A percentile compares a stretch with the other conserved stretches of the same genome.
phyloP scores from a whole-genome alignment of 2,797 vertebrate species.

The Artibeus lituratus region DNA sequence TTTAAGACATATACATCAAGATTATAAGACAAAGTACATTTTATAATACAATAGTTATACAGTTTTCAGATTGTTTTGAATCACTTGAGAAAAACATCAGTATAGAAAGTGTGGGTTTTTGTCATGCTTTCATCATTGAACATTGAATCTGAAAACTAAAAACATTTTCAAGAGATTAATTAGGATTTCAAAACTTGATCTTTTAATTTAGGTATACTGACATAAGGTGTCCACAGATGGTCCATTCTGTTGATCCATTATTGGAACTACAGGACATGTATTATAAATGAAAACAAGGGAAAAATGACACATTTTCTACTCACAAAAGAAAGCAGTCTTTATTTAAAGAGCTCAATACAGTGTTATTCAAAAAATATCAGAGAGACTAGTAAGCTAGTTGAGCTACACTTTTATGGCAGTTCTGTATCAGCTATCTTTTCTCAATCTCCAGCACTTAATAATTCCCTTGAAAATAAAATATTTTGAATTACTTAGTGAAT shows the following conservation, averaged over 20 bases:
- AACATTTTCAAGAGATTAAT: constrained; percentile 46
- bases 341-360: neutral
- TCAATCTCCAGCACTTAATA: neutral
- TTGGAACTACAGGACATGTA: neutral
- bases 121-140: neutral
- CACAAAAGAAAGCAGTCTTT: neutral
- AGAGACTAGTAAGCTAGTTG: neutral
- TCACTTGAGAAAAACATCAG: neutral
- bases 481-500: neutral
- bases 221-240: neutral
- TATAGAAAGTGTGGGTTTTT: neutral
- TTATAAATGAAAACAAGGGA: neutral
- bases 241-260: neutral
- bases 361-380: neutral
- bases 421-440: neutral
- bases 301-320: neutral
- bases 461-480: neutral
- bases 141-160: constrained; percentile 13
- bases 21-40: neutral
- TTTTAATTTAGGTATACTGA: constrained; percentile 1
- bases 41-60: neutral
- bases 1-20: neutral
- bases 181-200: neutral
- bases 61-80: neutral
- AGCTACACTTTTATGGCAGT: neutral